phyloP scores from a whole-genome alignment of 2,888 invertebrate species.

The Eupithecia dodoneata region DNA sequence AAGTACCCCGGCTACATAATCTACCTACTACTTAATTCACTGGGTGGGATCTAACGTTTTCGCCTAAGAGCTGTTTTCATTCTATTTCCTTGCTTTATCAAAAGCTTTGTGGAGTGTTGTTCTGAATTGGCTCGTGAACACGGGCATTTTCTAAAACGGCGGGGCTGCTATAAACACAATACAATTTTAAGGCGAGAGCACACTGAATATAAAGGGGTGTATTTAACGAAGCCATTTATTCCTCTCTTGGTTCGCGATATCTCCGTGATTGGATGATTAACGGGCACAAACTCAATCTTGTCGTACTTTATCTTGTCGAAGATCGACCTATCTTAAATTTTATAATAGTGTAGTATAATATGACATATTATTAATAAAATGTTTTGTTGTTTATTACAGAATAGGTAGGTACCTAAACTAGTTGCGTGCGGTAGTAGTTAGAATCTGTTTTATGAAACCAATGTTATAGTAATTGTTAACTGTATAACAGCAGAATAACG shows the following conservation, averaged over 20 bases:
- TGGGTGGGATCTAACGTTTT: constrained; percentile 2
- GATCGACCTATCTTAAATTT: background rate
- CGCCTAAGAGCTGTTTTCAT: constrained; percentile 38
- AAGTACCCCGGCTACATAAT: background rate
- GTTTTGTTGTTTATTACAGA: no score
- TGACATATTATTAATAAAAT: no score
- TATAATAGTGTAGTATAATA: background rate
- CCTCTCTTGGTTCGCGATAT: constrained; percentile 51
- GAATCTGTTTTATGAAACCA: no score
- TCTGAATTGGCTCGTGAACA: constrained; percentile 72
- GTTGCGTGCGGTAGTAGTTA: no score
- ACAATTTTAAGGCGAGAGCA: constrained; percentile 65
- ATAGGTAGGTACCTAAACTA: no score
- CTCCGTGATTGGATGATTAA: constrained; percentile 61
- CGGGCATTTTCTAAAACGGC: constrained; percentile 56
- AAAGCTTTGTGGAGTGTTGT: constrained; percentile 61
- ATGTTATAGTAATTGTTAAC: no score
- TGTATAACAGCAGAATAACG: no score
- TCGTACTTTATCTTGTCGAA: background rate
- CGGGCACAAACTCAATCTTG: constrained; percentile 53
- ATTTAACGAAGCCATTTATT: constrained; percentile 72
- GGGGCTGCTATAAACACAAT: constrained; percentile 62
- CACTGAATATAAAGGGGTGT: constrained; percentile 60
- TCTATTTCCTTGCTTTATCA: constrained; percentile 72
- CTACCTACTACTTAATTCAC: constrained; percentile 2